These are phyloP conservation scores for Pachyuromys duprasi DNA, from an alignment of 2,797 vertebrate genomes.

Conservation along the genomic window DNA sequence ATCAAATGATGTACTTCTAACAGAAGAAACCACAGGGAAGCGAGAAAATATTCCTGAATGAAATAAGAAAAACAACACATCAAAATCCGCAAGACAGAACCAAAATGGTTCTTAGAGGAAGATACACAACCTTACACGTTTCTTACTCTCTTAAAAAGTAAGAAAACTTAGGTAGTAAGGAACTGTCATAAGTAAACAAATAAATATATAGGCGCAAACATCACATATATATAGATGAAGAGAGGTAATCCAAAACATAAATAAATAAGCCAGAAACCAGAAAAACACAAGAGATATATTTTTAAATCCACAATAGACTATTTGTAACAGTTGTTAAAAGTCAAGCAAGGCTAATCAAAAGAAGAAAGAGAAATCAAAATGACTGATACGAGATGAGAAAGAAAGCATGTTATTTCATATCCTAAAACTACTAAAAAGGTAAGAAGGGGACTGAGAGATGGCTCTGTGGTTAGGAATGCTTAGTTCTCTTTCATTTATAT, in stretches of 20 bases:
- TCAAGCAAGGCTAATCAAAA: neutral
- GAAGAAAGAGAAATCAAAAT: neutral
- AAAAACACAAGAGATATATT: neutral
- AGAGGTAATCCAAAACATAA: slow-evolving; percentile 3
- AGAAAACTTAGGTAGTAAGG: neutral
- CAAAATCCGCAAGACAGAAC: neutral
- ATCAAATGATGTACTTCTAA: slow-evolving; percentile 4
- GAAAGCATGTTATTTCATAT: neutral
- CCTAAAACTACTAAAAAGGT: neutral
- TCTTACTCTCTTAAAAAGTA: neutral
- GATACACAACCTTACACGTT: neutral
- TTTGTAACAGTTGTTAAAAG: slow-evolving; percentile 34
- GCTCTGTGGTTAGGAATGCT: neutral
- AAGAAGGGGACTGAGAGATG: neutral
- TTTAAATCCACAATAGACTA: neutral
- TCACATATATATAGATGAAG: neutral
- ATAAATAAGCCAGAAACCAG: neutral
- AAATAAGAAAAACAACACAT: slow-evolving; percentile 46
- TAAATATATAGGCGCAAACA: neutral
- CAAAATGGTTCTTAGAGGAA: slow-evolving; percentile 17
- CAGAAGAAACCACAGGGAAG: slow-evolving; percentile 32
- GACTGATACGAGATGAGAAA: neutral
- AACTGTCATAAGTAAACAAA: neutral
- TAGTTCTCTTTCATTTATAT: neutral
- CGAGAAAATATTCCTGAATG: slow-evolving; percentile 10